phyloP scores from a whole-genome alignment of 2,888 invertebrate species.

The Agrilus biguttatus region DNA sequence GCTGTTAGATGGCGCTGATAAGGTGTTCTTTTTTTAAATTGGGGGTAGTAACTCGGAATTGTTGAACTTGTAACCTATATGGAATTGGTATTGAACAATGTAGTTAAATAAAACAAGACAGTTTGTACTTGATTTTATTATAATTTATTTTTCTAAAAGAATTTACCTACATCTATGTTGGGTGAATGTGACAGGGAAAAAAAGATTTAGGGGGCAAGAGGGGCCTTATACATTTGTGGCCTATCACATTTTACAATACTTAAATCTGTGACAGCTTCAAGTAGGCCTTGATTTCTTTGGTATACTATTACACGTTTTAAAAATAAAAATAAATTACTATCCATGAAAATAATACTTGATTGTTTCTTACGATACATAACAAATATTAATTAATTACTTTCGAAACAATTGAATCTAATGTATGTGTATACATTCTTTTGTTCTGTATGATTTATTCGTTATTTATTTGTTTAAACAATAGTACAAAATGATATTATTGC shows the following conservation, averaged over 20 bases:
- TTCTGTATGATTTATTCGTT: slow-evolving; percentile 3
- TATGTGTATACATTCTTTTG: too few species aligned
- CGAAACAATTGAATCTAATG: too few species aligned
- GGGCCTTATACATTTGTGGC: slow-evolving; percentile 30
- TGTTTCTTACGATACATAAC: slow-evolving; percentile 9
- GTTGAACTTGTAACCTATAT: too few species aligned
- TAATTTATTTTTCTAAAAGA: slow-evolving; percentile 29
- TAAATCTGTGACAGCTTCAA: slow-evolving; percentile 27
- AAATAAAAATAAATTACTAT: slow-evolving; percentile 22
- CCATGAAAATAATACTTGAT: slow-evolving; percentile 17
- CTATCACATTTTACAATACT: slow-evolving; percentile 35
- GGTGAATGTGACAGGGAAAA: slow-evolving; percentile 34
- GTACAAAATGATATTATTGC: slow-evolving; percentile 5
- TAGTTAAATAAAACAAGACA: not conserved
- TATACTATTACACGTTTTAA: slow-evolving; percentile 34
- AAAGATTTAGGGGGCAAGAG: slow-evolving; percentile 21
- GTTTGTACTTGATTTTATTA: not conserved
- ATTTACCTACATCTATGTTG: slow-evolving; percentile 31
- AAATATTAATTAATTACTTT: slow-evolving; percentile 11
- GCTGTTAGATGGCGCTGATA: too few species aligned
- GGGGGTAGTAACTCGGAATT: too few species aligned
- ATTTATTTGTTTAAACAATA: not conserved
- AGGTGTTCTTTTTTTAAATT: too few species aligned
- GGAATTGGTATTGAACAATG: too few species aligned
- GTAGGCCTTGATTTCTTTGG: slow-evolving; percentile 29